Conservation (phyloP, 92 coral and sea anemone genomes). For the Epizoanthus illoricatus region DNA sequence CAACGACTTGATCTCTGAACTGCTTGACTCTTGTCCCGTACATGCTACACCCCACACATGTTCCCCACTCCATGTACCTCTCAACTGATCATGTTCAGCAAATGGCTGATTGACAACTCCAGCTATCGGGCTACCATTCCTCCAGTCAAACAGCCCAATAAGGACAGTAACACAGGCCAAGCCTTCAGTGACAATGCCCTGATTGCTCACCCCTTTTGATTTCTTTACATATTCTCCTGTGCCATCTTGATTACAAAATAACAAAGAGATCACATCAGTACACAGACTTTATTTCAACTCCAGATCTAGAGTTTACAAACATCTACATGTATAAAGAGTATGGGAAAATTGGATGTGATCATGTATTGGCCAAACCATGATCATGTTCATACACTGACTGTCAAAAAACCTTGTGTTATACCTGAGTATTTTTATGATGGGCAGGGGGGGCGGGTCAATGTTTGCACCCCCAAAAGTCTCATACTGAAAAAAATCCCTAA, state of each 20-base stretch:
- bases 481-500: too few relatives aligned
- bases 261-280: not conserved
- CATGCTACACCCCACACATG: conserved; percentile 52
- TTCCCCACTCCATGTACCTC: conserved; percentile 55
- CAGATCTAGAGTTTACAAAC: too few relatives aligned
- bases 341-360: too few relatives aligned
- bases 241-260: conserved; percentile 46
- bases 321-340: too few relatives aligned
- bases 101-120: conserved; percentile 80
- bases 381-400: too few relatives aligned
- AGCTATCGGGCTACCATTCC: conserved; percentile 63
- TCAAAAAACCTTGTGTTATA: too few relatives aligned
- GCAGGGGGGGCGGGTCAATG: too few relatives aligned
- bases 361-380: too few relatives aligned
- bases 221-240: conserved; percentile 66
- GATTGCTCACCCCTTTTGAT: conserved; percentile 36
- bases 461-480: too few relatives aligned
- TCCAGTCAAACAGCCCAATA: conserved; percentile 67
- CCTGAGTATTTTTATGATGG: too few relatives aligned
- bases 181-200: conserved; percentile 54
- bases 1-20: not conserved
- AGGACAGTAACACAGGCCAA: conserved; percentile 72
- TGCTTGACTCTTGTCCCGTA: not conserved
- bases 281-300: too few relatives aligned
- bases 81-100: conserved; percentile 29